Evolutionary conservation across 1,140 invertebrate genomes (phyloP).

Genomic region (Macrocentrus cingulum): DNA sequence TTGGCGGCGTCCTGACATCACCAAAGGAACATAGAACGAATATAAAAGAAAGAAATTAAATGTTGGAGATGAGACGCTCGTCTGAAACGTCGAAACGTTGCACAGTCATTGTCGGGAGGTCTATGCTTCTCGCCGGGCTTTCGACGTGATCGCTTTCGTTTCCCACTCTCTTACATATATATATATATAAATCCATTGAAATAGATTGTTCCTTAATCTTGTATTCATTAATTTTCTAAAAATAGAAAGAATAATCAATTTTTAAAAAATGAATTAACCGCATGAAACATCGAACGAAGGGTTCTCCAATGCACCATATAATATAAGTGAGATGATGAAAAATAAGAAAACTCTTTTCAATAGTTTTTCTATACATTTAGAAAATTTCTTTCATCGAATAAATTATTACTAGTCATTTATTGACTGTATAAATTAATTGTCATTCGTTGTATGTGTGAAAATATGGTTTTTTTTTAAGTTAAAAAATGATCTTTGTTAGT

Average conservation of each 20-base stretch:
- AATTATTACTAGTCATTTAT: too few relatives aligned
- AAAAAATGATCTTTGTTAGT: not conserved
- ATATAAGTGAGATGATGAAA: too few relatives aligned
- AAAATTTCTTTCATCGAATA: too few relatives aligned
- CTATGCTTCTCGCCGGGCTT: not conserved
- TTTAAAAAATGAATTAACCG: constrained; percentile 3
- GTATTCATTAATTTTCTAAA: constrained; percentile 20
- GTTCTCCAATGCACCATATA: too few relatives aligned
- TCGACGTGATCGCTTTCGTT: not conserved
- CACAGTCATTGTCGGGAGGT: constrained; percentile 24
- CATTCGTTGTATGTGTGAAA: too few relatives aligned
- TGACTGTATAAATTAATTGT: too few relatives aligned
- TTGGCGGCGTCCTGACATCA: too few relatives aligned
- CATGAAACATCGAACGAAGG: too few relatives aligned
- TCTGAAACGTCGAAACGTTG: constrained; percentile 6
- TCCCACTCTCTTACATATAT: not conserved
- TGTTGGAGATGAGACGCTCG: not conserved
- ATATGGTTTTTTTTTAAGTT: too few relatives aligned
- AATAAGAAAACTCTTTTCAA: too few relatives aligned
- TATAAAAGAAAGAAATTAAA: constrained; percentile 16
- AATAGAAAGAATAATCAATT: constrained; percentile 1
- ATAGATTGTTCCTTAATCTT: not conserved
- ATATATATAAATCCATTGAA: constrained; percentile 1
- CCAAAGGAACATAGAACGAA: not conserved
- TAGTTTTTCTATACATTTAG: too few relatives aligned